Conservation (phyloP, 2,113 vertebrate species). For the Periophthalmodon schlosseri region DNA sequence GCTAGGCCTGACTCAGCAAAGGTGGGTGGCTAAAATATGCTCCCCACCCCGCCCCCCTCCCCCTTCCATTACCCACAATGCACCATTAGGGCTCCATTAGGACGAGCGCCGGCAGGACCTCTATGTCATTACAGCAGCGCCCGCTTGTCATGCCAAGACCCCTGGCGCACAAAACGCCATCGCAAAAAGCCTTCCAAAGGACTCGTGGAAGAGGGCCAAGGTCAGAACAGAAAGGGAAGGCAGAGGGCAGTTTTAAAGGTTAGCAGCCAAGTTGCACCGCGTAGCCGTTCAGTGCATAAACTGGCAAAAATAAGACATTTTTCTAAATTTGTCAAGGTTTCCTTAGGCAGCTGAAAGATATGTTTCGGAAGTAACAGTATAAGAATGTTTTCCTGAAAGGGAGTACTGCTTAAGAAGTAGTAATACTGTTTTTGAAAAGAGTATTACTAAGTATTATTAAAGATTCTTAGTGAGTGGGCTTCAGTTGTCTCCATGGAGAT, state of each 20-base stretch:
- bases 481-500: too few species aligned
- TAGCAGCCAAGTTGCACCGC: conserved; percentile 20
- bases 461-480: too few species aligned
- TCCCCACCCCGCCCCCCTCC: background rate
- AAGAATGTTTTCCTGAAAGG: background rate
- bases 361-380: background rate
- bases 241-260: conserved; percentile 43
- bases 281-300: background rate
- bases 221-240: conserved; percentile 29
- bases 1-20: conserved; percentile 30
- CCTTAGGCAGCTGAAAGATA: conserved; percentile 11
- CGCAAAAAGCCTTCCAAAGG: conserved; percentile 36
- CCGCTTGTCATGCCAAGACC: conserved; percentile 50
- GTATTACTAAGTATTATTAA: too few species aligned
- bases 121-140: conserved; percentile 45
- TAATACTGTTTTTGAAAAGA: background rate
- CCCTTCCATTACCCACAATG: conserved; percentile 6
- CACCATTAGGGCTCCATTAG: conserved; percentile 46
- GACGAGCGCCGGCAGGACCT: conserved; percentile 37
- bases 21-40: conserved; percentile 29
- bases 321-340: background rate
- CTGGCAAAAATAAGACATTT: conserved; percentile 6
- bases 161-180: conserved; percentile 29
- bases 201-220: conserved; percentile 31
- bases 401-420: background rate